Percentiles rank a stretch among this genome's conserved stretches.
Conservation (phyloP, 2,797 vertebrate species). For the Chaetodon trifasciatus region DNA sequence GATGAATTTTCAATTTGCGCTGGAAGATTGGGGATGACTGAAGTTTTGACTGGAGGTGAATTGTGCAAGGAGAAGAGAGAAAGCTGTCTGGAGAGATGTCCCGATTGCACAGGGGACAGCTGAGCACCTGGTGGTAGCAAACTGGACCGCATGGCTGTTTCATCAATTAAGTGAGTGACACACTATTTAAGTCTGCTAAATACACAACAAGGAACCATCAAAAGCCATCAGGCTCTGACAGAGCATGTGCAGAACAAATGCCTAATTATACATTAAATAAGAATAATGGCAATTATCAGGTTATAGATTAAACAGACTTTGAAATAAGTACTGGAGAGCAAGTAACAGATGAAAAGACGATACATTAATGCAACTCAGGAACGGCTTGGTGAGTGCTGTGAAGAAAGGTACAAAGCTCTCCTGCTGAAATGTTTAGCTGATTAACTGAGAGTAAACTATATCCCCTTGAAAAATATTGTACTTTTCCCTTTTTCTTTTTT, state of each 20-base stretch:
- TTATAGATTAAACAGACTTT: slow-evolving; percentile 2
- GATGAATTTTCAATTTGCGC: slow-evolving; percentile 51
- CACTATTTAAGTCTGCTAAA: not conserved
- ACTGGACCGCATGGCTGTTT: not conserved
- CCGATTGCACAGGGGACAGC: slow-evolving; percentile 28
- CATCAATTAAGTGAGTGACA: slow-evolving; percentile 8
- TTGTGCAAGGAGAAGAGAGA: slow-evolving; percentile 1
- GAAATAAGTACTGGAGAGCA: not conserved
- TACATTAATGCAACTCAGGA: not conserved
- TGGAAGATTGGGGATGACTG: slow-evolving; percentile 39
- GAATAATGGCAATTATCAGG: not conserved
- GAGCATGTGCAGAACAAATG: not conserved
- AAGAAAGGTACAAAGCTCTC: not conserved
- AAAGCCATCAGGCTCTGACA: not conserved
- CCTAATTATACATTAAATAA: not conserved
- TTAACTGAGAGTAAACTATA: not conserved
- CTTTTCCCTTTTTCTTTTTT: not conserved
- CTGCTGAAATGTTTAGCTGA: not conserved
- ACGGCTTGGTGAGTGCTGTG: not conserved
- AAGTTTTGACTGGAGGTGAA: slow-evolving; percentile 38
- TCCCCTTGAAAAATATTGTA: not conserved
- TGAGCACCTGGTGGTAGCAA: slow-evolving; percentile 19
- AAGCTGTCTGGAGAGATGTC: slow-evolving; percentile 14
- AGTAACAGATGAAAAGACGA: not conserved
- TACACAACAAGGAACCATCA: not conserved